phyloP scores from a whole-genome alignment of 2,113 vertebrate species.

The Sinocyclocheilus maitianheensis region DNA sequence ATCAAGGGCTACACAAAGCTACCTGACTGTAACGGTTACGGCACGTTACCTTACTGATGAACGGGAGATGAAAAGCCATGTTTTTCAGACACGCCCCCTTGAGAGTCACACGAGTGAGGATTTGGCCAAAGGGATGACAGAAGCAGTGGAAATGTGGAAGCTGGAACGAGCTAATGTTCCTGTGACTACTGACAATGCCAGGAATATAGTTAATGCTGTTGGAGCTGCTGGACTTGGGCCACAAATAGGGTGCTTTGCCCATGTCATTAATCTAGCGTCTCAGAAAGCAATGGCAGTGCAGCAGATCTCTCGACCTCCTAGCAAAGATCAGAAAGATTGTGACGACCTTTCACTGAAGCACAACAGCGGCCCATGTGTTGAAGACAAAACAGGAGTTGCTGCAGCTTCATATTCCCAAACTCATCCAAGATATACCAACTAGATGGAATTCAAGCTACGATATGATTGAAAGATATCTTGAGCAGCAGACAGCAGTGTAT shows the following conservation, averaged over 20 bases:
- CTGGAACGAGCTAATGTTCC: not conserved
- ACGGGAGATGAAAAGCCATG: not conserved
- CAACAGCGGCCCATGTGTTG: no score
- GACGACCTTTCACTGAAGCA: no score
- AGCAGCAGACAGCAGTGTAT: no score
- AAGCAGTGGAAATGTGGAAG: not conserved
- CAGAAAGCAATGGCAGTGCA: no score
- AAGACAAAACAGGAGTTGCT: no score
- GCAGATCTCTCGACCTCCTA: no score
- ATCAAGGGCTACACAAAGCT: not conserved
- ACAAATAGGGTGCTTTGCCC: not conserved
- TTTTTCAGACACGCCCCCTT: not conserved
- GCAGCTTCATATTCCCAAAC: no score
- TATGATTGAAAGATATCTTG: no score
- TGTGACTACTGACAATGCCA: slow-evolving; percentile 3
- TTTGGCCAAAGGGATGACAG: not conserved
- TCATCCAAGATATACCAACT: no score
- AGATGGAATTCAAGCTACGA: no score
- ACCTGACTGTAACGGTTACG: not conserved
- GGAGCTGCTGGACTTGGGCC: not conserved
- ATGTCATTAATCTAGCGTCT: not conserved
- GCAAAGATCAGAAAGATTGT: no score
- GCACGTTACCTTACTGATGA: not conserved
- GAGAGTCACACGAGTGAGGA: not conserved
- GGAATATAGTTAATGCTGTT: not conserved